A percentile compares a stretch with the other conserved stretches of the same genome.
Evolutionary conservation across 2,797 vertebrate genomes (phyloP).

Genomic region (Urophycis tenuis): DNA sequence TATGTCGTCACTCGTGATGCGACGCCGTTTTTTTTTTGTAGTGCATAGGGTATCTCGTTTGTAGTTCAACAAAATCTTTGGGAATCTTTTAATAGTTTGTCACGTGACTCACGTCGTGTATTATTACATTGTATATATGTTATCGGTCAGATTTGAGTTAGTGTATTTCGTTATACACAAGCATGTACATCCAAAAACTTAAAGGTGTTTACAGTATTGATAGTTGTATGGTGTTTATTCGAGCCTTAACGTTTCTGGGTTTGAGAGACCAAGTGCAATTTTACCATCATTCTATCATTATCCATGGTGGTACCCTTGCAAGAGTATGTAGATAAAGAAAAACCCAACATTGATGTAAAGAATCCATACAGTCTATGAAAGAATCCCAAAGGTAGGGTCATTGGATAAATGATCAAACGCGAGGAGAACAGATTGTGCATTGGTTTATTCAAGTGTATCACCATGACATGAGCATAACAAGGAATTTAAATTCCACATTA

Average conservation of each 20-base stretch:
- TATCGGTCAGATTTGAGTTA: no score
- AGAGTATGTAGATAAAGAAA: not conserved
- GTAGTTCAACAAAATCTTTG: conserved; percentile 4
- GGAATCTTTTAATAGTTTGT: not conserved
- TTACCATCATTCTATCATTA: not conserved
- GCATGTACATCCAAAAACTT: no score
- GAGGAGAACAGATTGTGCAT: conserved; percentile 33
- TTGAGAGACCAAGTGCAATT: no score
- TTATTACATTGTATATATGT: no score
- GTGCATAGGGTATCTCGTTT: conserved; percentile 27
- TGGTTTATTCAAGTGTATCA: conserved; percentile 56
- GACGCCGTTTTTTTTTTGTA: conserved; percentile 41
- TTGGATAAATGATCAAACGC: not conserved
- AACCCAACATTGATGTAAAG: not conserved
- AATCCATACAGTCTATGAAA: no score
- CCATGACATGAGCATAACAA: conserved; percentile 38
- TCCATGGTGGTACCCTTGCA: not conserved
- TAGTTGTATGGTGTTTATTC: no score
- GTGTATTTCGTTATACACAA: no score
- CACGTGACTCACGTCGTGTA: no score
- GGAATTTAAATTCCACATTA: conserved; percentile 33
- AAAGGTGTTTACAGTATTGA: no score
- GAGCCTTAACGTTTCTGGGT: no score
- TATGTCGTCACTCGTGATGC: conserved; percentile 40
- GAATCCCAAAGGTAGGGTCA: not conserved